Percentiles rank a stretch among this genome's conserved stretches.
These are phyloP conservation scores for Diceros bicornis DNA, from an alignment of 2,797 vertebrate genomes.

Conservation along the genomic window DNA sequence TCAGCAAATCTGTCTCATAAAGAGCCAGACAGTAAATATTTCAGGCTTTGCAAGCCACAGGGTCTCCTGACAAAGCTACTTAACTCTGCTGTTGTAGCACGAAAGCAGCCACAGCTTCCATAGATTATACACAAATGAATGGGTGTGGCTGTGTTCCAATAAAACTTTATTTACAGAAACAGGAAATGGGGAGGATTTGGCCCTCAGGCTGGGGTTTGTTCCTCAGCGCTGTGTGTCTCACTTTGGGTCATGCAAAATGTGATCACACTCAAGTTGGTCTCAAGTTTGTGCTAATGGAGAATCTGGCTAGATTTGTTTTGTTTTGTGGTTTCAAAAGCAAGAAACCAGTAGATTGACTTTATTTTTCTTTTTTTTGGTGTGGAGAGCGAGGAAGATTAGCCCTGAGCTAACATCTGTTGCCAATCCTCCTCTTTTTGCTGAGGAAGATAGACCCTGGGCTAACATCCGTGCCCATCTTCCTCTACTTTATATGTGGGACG, in stretches of 20 bases:
- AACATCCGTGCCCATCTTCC: too few relatives aligned
- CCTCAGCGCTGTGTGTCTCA: background rate
- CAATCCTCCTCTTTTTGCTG: too few relatives aligned
- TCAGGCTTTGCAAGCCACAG: background rate
- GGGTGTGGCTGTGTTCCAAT: background rate
- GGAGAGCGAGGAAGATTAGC: too few relatives aligned
- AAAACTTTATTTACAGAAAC: background rate
- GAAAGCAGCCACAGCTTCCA: background rate
- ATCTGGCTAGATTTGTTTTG: background rate
- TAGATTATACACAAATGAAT: background rate
- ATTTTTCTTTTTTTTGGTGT: too few relatives aligned
- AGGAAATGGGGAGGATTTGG: background rate
- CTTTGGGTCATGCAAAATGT: background rate
- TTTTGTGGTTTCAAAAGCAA: conserved; percentile 15
- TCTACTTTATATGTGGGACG: too few relatives aligned
- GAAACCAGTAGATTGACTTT: background rate
- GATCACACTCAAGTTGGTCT: background rate
- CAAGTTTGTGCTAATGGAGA: background rate
- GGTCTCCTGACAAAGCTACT: background rate
- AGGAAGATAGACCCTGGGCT: too few relatives aligned
- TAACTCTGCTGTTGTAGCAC: background rate
- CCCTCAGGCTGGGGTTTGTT: background rate
- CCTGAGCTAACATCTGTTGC: too few relatives aligned
- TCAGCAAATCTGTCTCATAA: background rate
- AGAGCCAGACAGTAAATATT: background rate